A percentile compares a stretch with the other conserved stretches of the same genome.
These are phyloP conservation scores for Sipha maydis DNA, from an alignment of 2,888 invertebrate species.

Conservation along the genomic window DNA sequence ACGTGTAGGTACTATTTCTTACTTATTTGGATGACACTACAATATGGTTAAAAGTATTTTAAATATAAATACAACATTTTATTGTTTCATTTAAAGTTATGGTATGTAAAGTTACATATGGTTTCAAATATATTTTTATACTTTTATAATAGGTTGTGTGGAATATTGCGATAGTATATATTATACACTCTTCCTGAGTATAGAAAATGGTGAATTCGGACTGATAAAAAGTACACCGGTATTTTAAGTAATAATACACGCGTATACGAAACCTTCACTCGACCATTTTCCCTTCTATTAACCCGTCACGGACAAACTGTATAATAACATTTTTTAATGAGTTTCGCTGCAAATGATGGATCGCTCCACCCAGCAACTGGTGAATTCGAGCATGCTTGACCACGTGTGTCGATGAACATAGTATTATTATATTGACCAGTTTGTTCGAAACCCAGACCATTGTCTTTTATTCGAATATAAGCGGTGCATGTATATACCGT, in stretches of 20 bases:
- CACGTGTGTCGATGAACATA: neutral
- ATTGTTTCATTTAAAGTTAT: no score
- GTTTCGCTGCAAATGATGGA: constrained; percentile 35
- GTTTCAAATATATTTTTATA: no score
- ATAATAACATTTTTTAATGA: constrained; percentile 31
- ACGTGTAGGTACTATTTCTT: no score
- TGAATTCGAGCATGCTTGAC: neutral
- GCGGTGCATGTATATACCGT: no score
- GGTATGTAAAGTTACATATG: no score
- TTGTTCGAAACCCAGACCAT: no score
- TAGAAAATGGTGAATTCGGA: neutral
- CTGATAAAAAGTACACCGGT: neutral
- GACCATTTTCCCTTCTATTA: constrained; percentile 25
- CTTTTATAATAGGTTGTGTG: no score
- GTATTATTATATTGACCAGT: no score
- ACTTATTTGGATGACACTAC: no score
- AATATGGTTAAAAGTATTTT: no score
- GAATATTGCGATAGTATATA: neutral
- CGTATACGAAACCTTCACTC: neutral
- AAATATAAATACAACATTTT: no score
- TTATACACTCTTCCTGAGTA: neutral
- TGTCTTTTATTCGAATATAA: no score
- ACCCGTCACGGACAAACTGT: constrained; percentile 24
- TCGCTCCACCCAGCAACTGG: neutral
- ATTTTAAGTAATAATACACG: neutral